Base-by-base conservation (phyloP, 37 sponge, comb jelly and placozoan species). In the Tethya wilhelma region DNA sequence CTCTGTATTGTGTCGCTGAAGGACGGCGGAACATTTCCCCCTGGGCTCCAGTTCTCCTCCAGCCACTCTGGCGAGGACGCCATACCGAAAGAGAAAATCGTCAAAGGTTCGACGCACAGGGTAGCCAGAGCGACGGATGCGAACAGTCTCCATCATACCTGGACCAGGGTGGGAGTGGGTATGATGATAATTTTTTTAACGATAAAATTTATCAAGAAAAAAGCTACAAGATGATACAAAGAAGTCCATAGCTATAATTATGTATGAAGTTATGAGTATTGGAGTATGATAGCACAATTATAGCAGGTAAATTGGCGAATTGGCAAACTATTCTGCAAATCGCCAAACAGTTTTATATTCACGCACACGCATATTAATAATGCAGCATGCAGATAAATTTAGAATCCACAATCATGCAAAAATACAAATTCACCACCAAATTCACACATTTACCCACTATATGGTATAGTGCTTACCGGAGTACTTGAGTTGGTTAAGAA, bases 121-220 rank as follows among this genome's bases (percentile, higher is more conserved):
- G 71, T 87, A 98, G 34, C 99, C 99, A 25, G 96, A 90, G 41
- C 99, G 77, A 67, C 99, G 75, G 56, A 98, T 98, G 32, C 90
- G 74, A 2, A 98, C 99, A 5, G 99, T 98, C 84, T 98, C 95
- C 99, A 98, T 96, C 99, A 98, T 98, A 22, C 96, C 93, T 79
- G 74, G 7, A 59, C 34, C 11, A n/a, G n/a, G n/a, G n/a, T n/a
- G n/a, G n/a, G n/a, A n/a, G n/a, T n/a, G n/a, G n/a, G n/a, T n/a
- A n/a, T n/a, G n/a, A n/a, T n/a, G n/a, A n/a, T n/a, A n/a, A n/a
- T n/a, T n/a, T n/a, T n/a, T n/a, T n/a, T n/a, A n/a, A n/a, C n/a
- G n/a, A n/a, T n/a, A n/a, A n/a, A n/a, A n/a, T n/a, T n/a, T n/a
- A n/a, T n/a, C n/a, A n/a, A n/a, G n/a, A n/a, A n/a, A n/a, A n/a